Conservation (phyloP, 2,888 invertebrate genomes). For the Euzophera pinguis region DNA sequence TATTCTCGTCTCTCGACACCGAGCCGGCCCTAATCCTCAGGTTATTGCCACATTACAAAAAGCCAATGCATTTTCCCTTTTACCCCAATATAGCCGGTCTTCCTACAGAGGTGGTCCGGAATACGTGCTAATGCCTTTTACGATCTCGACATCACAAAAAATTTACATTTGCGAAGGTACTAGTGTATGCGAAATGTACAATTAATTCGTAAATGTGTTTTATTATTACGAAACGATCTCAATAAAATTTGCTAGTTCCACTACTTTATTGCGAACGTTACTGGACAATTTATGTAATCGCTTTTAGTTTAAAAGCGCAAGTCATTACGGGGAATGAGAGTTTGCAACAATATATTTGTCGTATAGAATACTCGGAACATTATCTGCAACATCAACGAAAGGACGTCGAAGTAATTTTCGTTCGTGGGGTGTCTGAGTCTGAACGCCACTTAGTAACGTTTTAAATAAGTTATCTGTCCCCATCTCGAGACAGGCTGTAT, state of each 20-base stretch:
- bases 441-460: slow-evolving; percentile 37
- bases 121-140: slow-evolving; percentile 76
- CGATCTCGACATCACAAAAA: slow-evolving; percentile 49
- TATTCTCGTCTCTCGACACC: slow-evolving; percentile 32
- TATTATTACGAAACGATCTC: slow-evolving; percentile 10
- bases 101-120: slow-evolving; percentile 37
- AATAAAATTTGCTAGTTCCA: slow-evolving; percentile 6
- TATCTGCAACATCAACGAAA: slow-evolving; percentile 3
- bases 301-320: slow-evolving; percentile 13
- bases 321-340: slow-evolving; percentile 12
- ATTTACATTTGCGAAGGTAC: slow-evolving; percentile 29
- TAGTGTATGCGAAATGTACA: slow-evolving; percentile 28
- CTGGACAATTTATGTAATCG: slow-evolving; percentile 12
- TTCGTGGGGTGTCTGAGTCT: slow-evolving; percentile 8
- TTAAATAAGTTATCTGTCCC: slow-evolving; percentile 61
- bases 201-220: background rate
- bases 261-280: slow-evolving; percentile 10
- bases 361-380: slow-evolving; percentile 4
- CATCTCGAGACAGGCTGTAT: slow-evolving; percentile 57
- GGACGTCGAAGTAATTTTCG: slow-evolving; percentile 7
- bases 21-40: slow-evolving; percentile 50
- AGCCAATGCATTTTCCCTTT: slow-evolving; percentile 69
- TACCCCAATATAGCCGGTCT: slow-evolving; percentile 51
- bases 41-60: slow-evolving; percentile 73
- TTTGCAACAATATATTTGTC: slow-evolving; percentile 7